Base-by-base conservation (phyloP, 2,888 invertebrate species). In the Pristionchus maxplancki region DNA sequence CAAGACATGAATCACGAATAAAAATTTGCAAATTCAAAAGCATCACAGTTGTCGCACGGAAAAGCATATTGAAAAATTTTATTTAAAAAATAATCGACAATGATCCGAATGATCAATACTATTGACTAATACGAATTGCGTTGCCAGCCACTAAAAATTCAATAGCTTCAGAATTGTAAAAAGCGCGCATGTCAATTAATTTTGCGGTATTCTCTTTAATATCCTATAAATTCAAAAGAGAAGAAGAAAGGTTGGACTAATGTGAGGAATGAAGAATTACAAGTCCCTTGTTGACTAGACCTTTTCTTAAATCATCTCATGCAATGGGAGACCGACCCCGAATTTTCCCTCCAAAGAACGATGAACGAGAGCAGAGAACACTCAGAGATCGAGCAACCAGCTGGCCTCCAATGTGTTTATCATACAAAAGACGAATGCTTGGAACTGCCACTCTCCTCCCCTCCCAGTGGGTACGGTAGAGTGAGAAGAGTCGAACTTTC, bases 381-480 rank as follows among this genome's bases (percentile, higher is more conserved):
- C 78, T 48, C 78, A 78, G 28, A 48, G 78, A 78, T 28, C 78
- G 17, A n/a, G 17, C 48, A 78, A 48, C 78, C 78, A 78, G 78
- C 78, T 78, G 78, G 37, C 78, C 28, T 44, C 28, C 44, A 40
- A 8, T 40, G 5, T 44, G 44, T 78, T 78, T 78, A 13, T 78
- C 44, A n/a, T 48, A 44, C 78, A 78, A 78, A 78, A 37, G 71
- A 71, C 37, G 71, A 31, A 64, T 64, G 64, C 71, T 37, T 71
- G 20, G 20, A 6, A 17, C 74, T 1, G 40, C 17, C 15, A n/a
- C 44, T 40, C 78, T 40, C 78, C 44, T 13, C 78, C 28, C 28
- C 44, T 34, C 1, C 44, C 58, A 24, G 11, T 40, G 78, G n/a
- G 40, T 78, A 78, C 78, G 78, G 78, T 78, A 78, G 40, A 74